Conservation (phyloP, 2,888 invertebrate genomes). For the Platynereis dumerilii region DNA sequence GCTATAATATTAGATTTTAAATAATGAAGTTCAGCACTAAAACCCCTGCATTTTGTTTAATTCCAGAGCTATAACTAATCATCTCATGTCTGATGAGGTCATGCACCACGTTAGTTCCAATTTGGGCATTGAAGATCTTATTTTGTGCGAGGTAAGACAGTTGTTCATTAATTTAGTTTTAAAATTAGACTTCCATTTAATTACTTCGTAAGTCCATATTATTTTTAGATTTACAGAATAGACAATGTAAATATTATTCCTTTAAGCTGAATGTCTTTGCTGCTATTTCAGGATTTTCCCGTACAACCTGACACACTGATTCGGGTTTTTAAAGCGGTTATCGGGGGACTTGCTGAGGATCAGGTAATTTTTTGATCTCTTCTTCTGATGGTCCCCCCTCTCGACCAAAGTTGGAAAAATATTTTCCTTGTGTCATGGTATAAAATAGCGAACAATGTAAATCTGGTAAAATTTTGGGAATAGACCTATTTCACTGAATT, state of each 20-base stretch:
- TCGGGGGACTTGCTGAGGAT: constrained; percentile 73
- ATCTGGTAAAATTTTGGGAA: no score
- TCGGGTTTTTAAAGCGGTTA: constrained; percentile 79
- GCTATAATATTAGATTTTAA: no score
- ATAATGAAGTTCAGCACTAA: no score
- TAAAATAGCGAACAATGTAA: no score
- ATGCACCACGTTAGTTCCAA: constrained; percentile 76
- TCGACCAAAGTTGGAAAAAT: no score
- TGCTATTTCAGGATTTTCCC: constrained; percentile 74
- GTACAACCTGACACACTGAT: constrained; percentile 72
- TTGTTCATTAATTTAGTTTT: no score
- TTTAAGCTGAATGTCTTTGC: constrained; percentile 1
- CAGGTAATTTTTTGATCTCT: constrained; percentile 42
- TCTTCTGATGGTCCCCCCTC: not conserved
- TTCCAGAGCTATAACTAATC: constrained; percentile 70
- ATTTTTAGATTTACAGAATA: no score
- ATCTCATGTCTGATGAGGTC: constrained; percentile 73
- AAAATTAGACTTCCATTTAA: no score
- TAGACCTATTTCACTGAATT: no score
- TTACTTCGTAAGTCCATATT: no score
- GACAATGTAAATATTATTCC: constrained; percentile 3
- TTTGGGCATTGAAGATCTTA: constrained; percentile 83
- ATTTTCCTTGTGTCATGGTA: no score
- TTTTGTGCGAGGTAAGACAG: constrained; percentile 75
- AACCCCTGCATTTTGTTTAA: no score